A percentile compares a stretch with the other conserved stretches of the same genome.
Evolutionary conservation across 2,797 vertebrate genomes (phyloP).

Genomic region (Cyclopterus lumpus): DNA sequence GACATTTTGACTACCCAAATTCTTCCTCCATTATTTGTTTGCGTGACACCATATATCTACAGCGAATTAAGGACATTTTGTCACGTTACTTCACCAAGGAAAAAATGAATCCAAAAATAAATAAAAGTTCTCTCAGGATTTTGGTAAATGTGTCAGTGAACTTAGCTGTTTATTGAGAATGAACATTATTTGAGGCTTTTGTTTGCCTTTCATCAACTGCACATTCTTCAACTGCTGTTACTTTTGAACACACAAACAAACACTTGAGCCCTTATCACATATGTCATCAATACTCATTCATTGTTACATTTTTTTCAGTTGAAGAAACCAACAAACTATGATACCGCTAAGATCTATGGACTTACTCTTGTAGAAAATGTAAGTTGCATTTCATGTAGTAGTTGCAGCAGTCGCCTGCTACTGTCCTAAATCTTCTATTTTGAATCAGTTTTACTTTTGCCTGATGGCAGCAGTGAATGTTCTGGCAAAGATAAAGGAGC

Average conservation of each 20-base stretch:
- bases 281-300: neutral
- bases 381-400: neutral
- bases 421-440: conserved; percentile 7
- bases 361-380: neutral
- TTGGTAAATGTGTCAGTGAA: neutral
- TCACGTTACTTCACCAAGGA: neutral
- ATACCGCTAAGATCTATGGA: neutral
- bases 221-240: neutral
- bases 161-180: neutral
- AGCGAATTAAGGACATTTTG: neutral
- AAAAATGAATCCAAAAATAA: neutral
- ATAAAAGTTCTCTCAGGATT: neutral
- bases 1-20: neutral
- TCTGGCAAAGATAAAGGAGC: conserved; percentile 22
- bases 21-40: neutral
- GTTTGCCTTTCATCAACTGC: neutral
- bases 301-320: neutral
- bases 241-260: neutral
- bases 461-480: conserved; percentile 1
- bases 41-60: neutral
- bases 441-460: conserved; percentile 27
- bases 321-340: neutral
- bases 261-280: neutral
- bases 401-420: neutral
- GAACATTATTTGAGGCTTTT: neutral